Base-by-base conservation (phyloP, 2,888 invertebrate species). In the Ormyrus rosae region DNA sequence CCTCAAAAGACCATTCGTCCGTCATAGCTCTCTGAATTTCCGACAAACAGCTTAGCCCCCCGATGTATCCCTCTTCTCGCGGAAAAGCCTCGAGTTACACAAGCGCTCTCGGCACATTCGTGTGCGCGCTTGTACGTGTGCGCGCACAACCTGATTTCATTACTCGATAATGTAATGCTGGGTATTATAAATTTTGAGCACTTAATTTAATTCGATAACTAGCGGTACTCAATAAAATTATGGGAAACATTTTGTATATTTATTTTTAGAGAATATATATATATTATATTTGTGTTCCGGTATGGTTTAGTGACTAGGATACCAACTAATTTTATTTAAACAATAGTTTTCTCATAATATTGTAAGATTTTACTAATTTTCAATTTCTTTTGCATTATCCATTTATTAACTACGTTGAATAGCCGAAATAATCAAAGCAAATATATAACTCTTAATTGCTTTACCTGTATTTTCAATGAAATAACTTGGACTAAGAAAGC, bases 111-210 rank as follows among this genome's bases (percentile, higher is more conserved):
- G 51, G 11, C 50, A 65, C 11, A 69, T 4, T 45, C 9, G 45
- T 45, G 11, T 5, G 13, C 58, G 53, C 19, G 2, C 9, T 1
- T 60, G 13, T 50, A 34, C 6, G 48, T 45, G 46, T 68, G 53
- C 34, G 56, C 19, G 46, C 13, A 2, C 64, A 4, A 10, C 34
- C 58, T 79, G 65, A 69, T 73, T 79, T 69, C 64, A 79, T 79
- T 79, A 74, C 74, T 64, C 45, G 58, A 79, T 74, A 79, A 69
- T 56, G 48, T 56, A 19, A 68, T 55, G 3, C 10, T 58, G 46
- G 61, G 55, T 73, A 13, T 13, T 13, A 13, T 13, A 48, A 55
- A 78, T 58, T 78, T 65, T 8, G 10, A 64, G 13, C 58, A 13
- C 64, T 77, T 55, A 13, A 69, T 77, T 77, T 63, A 55, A 70